Evolutionary conservation across 2,113 vertebrate species (phyloP), one percentile per base, ranked within the genome.

Genomic region (Oncorhynchus nerka): DNA sequence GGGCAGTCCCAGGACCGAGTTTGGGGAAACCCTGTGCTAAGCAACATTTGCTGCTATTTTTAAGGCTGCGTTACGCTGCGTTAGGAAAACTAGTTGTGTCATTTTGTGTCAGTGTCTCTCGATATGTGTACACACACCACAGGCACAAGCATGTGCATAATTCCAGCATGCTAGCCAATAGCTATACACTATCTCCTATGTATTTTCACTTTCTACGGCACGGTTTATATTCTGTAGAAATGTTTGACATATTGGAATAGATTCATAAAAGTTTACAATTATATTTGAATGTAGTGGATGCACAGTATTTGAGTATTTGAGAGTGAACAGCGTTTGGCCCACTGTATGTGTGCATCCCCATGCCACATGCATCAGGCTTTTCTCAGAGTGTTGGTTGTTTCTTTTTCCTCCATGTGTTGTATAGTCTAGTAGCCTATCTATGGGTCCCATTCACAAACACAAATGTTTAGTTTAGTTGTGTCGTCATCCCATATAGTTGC

Each of bases 301-400:
- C 22, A 15, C 59, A 22, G 59, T 61, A 61, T 61, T n/a, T 61
- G 59, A 9, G 59, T 61, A 61, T 61, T n/a, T 61, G 59, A 61
- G 51, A 57, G n/a, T 61, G 59, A 20, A n/a, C 59, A 61, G 15
- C 4, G 4, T 61, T 61, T 61, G n/a, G n/a, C 7, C 59, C 59
- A 61, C 59, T n/a, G 16, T 61, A 57, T 57, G 5, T 64, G 5
- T 61, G 78, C 61, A 57, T 79, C 73, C 45, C 68, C 22, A 75
- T 51, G 79, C 86, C 84, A 84, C 74, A 84, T 59, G 69, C 74
- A 71, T 78, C 55, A 73, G 22, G 28, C 66, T 71, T 9, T 59
- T 71, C 39, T 22, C 26, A 55, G 68, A 80, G 68, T 85, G 88
- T 92, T 93, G 92, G 91, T 93, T 92, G 91, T 94, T 93, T 94